Conservation (phyloP, 64 coral and sea anemone genomes). For the Dendrophyllia cribrosa region DNA sequence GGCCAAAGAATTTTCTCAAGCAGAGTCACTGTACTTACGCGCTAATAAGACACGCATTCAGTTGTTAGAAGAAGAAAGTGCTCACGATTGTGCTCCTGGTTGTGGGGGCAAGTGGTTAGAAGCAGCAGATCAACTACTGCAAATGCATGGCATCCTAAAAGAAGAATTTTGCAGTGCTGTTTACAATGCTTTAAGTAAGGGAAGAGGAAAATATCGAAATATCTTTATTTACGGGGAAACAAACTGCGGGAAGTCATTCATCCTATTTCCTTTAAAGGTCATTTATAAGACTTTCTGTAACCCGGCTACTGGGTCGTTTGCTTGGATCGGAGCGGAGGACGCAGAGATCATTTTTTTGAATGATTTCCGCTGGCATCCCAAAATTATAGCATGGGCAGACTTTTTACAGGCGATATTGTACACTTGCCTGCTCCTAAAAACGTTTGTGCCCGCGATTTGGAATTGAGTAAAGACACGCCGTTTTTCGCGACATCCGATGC, state of each 20-base stretch:
- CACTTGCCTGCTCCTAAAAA: slow-evolving; percentile 55
- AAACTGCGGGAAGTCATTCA: slow-evolving; percentile 66
- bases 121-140: background rate
- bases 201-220: slow-evolving; percentile 59
- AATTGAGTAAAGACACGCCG: slow-evolving; percentile 47
- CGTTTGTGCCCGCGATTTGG: slow-evolving; percentile 34
- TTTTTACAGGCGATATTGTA: slow-evolving; percentile 56
- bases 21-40: background rate
- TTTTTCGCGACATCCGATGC: slow-evolving; percentile 55
- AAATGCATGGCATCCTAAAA: background rate
- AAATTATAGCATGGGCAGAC: slow-evolving; percentile 62
- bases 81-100: slow-evolving; percentile 3
- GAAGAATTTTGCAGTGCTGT: slow-evolving; percentile 30
- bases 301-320: slow-evolving; percentile 65
- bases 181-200: slow-evolving; percentile 6
- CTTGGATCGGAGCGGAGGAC: slow-evolving; percentile 42
- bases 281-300: slow-evolving; percentile 63
- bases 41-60: slow-evolving; percentile 38
- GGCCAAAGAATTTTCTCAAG: slow-evolving; percentile 32
- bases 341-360: slow-evolving; percentile 62
- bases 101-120: slow-evolving; percentile 26
- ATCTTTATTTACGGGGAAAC: slow-evolving; percentile 43
- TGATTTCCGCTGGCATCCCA: slow-evolving; percentile 63
- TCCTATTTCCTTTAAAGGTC: slow-evolving; percentile 40
- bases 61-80: slow-evolving; percentile 5